These are phyloP conservation scores for Axea sp. DNA, from an alignment of 2,888 invertebrate species.

Conservation along the genomic window DNA sequence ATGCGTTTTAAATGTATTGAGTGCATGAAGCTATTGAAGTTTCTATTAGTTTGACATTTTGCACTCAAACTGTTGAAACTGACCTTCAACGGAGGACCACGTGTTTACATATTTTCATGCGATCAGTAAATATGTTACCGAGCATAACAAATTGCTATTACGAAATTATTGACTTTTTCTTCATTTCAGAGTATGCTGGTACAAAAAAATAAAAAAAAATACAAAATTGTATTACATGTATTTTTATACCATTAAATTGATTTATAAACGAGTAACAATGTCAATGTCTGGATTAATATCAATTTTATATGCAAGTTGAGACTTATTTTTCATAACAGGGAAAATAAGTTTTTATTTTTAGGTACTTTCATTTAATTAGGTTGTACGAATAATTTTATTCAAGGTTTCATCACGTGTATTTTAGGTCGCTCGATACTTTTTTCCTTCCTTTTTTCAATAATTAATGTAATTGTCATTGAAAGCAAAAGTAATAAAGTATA, in stretches of 20 bases:
- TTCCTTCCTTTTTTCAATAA: too few species aligned
- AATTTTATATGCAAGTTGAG: conserved; percentile 19
- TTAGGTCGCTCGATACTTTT: conserved; percentile 25
- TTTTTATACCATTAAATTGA: conserved; percentile 32
- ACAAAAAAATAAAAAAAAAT: conserved; percentile 17
- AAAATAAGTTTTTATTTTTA: conserved; percentile 42
- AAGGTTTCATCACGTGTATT: conserved; percentile 29
- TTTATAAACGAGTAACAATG: conserved; percentile 6
- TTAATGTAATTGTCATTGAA: too few species aligned
- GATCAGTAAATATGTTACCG: conserved; percentile 40
- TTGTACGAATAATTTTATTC: conserved; percentile 42
- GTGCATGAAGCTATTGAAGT: conserved; percentile 26
- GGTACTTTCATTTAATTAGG: conserved; percentile 37
- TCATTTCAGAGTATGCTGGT: conserved; percentile 12
- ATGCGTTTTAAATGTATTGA: conserved; percentile 43
- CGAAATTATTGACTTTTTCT: conserved; percentile 49
- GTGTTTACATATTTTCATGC: conserved; percentile 49
- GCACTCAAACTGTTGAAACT: conserved; percentile 17
- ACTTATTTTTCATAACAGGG: conserved; percentile 25
- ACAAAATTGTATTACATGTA: conserved; percentile 4
- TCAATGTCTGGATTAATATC: conserved; percentile 24
- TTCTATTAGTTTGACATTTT: conserved; percentile 57
- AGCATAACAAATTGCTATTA: conserved; percentile 26
- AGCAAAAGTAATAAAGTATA: too few species aligned
- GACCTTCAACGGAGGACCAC: conserved; percentile 49